These are phyloP conservation scores for Sceliomorpha sp. DNA, from an alignment of 2,888 invertebrate species.

Conservation along the genomic window DNA sequence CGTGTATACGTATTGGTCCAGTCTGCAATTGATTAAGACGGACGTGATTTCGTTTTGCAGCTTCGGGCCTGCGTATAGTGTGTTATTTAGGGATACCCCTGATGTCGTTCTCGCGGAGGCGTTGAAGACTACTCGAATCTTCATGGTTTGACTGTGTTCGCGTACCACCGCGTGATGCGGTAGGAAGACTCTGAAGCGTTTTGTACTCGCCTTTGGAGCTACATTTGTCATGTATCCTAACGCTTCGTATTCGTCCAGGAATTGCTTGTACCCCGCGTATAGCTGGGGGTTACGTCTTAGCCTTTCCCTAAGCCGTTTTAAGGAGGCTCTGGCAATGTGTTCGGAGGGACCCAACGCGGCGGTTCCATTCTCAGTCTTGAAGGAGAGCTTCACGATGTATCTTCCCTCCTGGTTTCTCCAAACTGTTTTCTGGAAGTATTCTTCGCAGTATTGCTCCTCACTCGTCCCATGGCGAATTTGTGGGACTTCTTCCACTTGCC, in stretches of 20 bases:
- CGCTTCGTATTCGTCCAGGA: no score
- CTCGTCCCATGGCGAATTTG: no score
- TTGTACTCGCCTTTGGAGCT: no score
- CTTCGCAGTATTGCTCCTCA: no score
- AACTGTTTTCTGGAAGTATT: not conserved
- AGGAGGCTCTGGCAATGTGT: not conserved
- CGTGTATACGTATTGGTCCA: not conserved
- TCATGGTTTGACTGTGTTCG: not conserved
- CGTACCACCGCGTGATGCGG: not conserved
- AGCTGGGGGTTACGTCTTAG: not conserved
- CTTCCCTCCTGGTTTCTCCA: not conserved
- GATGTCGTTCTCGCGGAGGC: not conserved
- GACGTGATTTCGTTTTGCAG: not conserved
- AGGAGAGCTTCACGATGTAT: not conserved
- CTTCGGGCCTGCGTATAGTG: slow-evolving; percentile 1
- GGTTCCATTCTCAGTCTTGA: not conserved
- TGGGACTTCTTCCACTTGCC: not conserved
- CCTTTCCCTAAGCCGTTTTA: not conserved
- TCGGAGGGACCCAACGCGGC: not conserved
- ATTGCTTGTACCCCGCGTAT: not conserved
- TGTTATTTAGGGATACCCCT: no score
- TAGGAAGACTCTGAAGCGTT: no score
- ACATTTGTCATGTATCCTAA: not conserved
- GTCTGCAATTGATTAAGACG: slow-evolving; percentile 1
- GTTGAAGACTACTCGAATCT: not conserved